Base-by-base conservation (phyloP, 1,140 invertebrate species). In the Euschistus heros region DNA sequence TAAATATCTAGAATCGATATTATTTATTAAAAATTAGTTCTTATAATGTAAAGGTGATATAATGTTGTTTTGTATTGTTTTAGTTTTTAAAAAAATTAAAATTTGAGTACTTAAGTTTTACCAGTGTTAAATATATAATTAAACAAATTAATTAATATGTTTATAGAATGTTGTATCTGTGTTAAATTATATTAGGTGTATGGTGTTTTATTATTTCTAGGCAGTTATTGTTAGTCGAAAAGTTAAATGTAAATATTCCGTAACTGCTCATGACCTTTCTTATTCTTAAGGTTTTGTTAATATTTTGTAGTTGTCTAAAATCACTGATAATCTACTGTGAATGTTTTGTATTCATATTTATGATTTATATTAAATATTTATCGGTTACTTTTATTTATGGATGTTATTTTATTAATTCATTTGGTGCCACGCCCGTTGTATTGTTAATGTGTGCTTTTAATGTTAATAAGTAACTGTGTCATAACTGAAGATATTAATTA, bases 111-210 rank as follows among this genome's bases (percentile, higher is more conserved):
- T 65, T 65, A 65, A 65, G 46, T 60, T 65, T 65, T 65, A 59
- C 64, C 54, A 33, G 47, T 65, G 64, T 65, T 64, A 64, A 52
- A 50, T 55, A 37, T 63, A 64, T 46, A 26, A 52, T 30, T 30
- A 64, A 54, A 55, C 24, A 50, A 30, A 61, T 26, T 61, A 42
- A 61, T 37, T 60, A 52, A 46, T 59, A 52, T 65, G 64, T 59
- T 65, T 42, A 65, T 59, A 65, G 27, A 54, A 65, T 30, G 44
- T 44, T 65, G 64, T 65, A 65, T 65, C 64, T 65, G 64, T 65
- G 64, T 65, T 65, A 60, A 65, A 65, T 65, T 65, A 59, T 65
- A 59, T 60, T 65, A 65, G 64, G 54, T 65, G 64, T 60, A 65
- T 47, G 64, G 64, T 65, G 55, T 65, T 65, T n/a, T 65, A 60